These are phyloP conservation scores for Gymnogyps californianus DNA, from an alignment of 2,113 vertebrate species.

Conservation along the genomic window DNA sequence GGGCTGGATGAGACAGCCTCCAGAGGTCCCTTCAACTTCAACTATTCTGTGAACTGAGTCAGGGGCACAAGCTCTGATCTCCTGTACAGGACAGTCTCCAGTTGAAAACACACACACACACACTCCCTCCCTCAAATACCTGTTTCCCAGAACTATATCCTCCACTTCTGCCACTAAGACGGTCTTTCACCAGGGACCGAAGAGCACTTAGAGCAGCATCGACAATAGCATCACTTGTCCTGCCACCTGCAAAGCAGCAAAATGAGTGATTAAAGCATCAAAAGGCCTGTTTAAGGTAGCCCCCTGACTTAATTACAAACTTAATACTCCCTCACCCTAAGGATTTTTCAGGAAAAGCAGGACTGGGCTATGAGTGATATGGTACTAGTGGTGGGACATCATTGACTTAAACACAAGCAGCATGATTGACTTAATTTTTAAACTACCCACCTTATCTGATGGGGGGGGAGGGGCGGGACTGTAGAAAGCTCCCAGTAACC, in stretches of 20 bases:
- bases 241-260: conserved; percentile 77
- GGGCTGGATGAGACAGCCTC: neutral
- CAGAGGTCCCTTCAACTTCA: neutral
- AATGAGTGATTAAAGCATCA: neutral
- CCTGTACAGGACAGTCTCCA: neutral
- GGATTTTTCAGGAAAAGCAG: neutral
- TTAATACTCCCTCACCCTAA: neutral
- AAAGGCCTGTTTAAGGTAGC: neutral
- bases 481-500: neutral
- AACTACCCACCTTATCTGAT: neutral
- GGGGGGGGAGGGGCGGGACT: neutral
- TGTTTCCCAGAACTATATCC: conserved; percentile 83
- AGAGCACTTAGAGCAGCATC: conserved; percentile 84
- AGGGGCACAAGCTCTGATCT: neutral
- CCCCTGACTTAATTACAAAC: neutral
- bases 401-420: neutral
- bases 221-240: conserved; percentile 89
- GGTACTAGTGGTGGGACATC: neutral
- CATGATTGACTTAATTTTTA: neutral
- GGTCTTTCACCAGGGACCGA: conserved; percentile 86
- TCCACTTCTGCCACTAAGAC: conserved; percentile 82
- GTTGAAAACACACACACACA: neutral
- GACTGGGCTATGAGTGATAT: neutral
- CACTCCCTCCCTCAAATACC: conserved; percentile 70
- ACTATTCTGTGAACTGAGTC: neutral